phyloP scores from a whole-genome alignment of 2,888 invertebrate species.

The Dicranocentrus wangi region DNA sequence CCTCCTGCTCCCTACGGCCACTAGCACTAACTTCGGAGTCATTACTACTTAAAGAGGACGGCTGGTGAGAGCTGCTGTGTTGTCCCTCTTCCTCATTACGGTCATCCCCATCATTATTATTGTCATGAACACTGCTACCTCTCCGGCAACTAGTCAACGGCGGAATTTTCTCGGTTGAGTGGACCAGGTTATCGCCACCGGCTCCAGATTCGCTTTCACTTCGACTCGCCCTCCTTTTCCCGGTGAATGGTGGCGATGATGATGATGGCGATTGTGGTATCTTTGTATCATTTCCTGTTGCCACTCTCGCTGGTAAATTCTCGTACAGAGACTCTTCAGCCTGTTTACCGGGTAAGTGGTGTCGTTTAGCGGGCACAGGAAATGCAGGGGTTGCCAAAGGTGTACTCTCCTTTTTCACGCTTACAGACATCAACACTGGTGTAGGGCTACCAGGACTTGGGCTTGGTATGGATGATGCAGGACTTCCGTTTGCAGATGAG shows the following conservation, averaged over 20 bases:
- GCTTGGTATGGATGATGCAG: conserved; percentile 62
- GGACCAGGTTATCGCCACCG: neutral
- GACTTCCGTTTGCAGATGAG: conserved; percentile 62
- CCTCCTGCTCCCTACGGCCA: conserved; percentile 49
- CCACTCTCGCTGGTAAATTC: conserved; percentile 18
- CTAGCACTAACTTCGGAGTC: conserved; percentile 53
- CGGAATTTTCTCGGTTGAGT: conserved; percentile 35
- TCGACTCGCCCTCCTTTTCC: neutral
- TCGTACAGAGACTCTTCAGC: conserved; percentile 48
- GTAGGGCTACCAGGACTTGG: conserved; percentile 61
- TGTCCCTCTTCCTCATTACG: conserved; percentile 37
- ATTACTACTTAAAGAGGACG: conserved; percentile 55
- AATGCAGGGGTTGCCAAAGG: conserved; percentile 49
- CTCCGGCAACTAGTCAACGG: conserved; percentile 1
- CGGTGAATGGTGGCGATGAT: neutral
- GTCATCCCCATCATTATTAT: conserved; percentile 35
- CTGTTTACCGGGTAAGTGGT: conserved; percentile 42
- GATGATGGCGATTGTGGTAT: conserved; percentile 14
- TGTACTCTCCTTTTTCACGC: conserved; percentile 25
- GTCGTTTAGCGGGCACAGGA: conserved; percentile 54
- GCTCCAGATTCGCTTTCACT: neutral
- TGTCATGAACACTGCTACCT: conserved; percentile 26
- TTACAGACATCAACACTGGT: conserved; percentile 54
- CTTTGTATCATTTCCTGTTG: conserved; percentile 46
- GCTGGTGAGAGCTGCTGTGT: conserved; percentile 58